A percentile compares a stretch with the other conserved stretches of the same genome.
phyloP scores from a whole-genome alignment of 2,113 vertebrate species.

The Alosa alosa region DNA sequence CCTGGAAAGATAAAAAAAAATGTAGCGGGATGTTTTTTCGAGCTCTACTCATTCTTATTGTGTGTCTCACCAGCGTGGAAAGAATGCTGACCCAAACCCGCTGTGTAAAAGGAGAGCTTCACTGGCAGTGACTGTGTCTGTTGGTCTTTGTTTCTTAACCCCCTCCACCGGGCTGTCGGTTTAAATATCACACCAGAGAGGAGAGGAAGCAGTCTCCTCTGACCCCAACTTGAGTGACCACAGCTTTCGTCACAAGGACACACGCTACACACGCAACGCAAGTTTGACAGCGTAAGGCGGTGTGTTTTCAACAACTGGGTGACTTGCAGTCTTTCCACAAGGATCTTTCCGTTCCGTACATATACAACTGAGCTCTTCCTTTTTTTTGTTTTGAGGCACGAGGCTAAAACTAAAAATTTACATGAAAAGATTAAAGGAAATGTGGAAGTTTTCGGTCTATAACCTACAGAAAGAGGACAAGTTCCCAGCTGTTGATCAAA shows the following conservation, averaged over 20 bases:
- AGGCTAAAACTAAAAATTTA: not conserved
- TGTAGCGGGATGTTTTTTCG: conserved; percentile 20
- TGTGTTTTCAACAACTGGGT: not conserved
- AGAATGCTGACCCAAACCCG: conserved; percentile 21
- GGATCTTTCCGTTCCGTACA: not conserved
- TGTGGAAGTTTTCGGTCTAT: not conserved
- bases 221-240: conserved; percentile 13
- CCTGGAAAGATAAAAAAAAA: conserved; percentile 44
- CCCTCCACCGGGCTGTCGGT: not conserved
- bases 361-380: not conserved
- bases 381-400: not conserved
- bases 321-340: not conserved
- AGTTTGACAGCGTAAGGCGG: not conserved
- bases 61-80: conserved; percentile 32
- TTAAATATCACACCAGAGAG: not conserved
- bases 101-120: not conserved
- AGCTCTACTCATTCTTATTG: conserved; percentile 3
- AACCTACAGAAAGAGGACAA: not conserved
- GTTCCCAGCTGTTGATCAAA: conserved; percentile 2
- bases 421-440: not conserved
- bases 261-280: not conserved
- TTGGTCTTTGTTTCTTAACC: conserved; percentile 9
- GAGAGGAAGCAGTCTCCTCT: not conserved
- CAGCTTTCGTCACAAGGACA: not conserved
- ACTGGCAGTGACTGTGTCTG: not conserved